phyloP scores from a whole-genome alignment of 2,797 vertebrate genomes.

The Enteromius treurensis region DNA sequence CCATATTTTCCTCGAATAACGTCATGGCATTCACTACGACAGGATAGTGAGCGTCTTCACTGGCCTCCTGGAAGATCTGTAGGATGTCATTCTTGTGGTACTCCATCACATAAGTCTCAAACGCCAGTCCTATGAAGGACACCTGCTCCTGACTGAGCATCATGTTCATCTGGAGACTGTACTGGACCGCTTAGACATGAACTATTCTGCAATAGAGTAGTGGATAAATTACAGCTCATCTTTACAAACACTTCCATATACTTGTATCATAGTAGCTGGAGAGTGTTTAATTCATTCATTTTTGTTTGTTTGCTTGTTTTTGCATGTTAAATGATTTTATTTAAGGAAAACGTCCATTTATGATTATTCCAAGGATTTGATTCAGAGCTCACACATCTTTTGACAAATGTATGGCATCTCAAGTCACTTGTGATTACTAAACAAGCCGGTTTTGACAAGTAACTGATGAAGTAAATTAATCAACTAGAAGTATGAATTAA shows the following conservation, averaged over 20 bases:
- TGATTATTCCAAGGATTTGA: neutral
- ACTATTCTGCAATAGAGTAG: slow-evolving; percentile 8
- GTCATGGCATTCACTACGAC: slow-evolving; percentile 91
- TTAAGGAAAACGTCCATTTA: neutral
- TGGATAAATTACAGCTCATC: neutral
- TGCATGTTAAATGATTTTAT: neutral
- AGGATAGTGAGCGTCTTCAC: slow-evolving; percentile 82
- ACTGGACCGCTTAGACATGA: neutral
- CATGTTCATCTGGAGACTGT: slow-evolving; percentile 61
- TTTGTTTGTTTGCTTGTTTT: no score
- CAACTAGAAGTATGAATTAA: neutral
- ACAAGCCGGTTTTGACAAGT: neutral
- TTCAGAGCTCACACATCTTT: neutral
- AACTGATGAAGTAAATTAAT: neutral
- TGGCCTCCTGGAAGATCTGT: slow-evolving; percentile 74
- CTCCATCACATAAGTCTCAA: slow-evolving; percentile 85
- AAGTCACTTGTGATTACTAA: neutral
- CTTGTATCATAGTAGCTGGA: neutral
- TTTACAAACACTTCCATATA: neutral
- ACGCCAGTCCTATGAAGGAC: slow-evolving; percentile 82
- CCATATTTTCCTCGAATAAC: slow-evolving; percentile 95
- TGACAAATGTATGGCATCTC: neutral
- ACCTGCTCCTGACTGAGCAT: slow-evolving; percentile 80
- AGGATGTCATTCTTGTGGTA: slow-evolving; percentile 85
- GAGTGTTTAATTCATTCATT: neutral